Conservation (phyloP, 2,113 vertebrate species). For the Brachionichthys hirsutus region DNA sequence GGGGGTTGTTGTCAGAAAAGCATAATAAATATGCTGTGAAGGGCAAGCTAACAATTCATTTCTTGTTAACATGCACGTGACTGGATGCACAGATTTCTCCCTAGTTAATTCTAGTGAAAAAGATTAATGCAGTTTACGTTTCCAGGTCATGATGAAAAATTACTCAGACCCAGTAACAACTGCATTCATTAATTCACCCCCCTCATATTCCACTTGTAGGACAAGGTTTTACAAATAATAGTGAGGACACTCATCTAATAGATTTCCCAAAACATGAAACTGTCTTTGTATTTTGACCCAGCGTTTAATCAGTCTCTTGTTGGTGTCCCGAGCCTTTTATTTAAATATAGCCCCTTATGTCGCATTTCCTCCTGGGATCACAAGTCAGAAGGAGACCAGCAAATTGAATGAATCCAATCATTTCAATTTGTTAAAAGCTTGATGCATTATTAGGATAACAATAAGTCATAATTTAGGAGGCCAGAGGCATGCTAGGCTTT, state of each 20-base stretch:
- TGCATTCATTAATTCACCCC: constrained; percentile 23
- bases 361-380: constrained; percentile 48
- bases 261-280: constrained; percentile 25
- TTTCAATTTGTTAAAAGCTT: constrained; percentile 69
- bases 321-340: constrained; percentile 44
- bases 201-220: constrained; percentile 14
- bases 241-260: constrained; percentile 34
- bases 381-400: constrained; percentile 47
- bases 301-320: constrained; percentile 69
- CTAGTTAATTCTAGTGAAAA: background rate
- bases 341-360: constrained; percentile 67
- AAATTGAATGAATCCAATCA: constrained; percentile 67
- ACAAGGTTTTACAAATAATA: constrained; percentile 49
- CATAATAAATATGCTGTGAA: no score
- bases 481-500: constrained; percentile 41
- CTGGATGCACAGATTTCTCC: no score
- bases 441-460: constrained; percentile 69
- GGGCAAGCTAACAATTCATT: no score
- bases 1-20: no score
- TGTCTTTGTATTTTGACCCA: constrained; percentile 42
- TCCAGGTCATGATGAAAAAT: constrained; percentile 11
- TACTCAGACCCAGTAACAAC: constrained; percentile 9
- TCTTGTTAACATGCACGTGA: no score
- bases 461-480: constrained; percentile 67
- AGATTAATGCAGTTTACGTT: constrained; percentile 4